These are phyloP conservation scores for Dendrocincla fuliginosa DNA, from an alignment of 2,797 vertebrate species.

Conservation along the genomic window DNA sequence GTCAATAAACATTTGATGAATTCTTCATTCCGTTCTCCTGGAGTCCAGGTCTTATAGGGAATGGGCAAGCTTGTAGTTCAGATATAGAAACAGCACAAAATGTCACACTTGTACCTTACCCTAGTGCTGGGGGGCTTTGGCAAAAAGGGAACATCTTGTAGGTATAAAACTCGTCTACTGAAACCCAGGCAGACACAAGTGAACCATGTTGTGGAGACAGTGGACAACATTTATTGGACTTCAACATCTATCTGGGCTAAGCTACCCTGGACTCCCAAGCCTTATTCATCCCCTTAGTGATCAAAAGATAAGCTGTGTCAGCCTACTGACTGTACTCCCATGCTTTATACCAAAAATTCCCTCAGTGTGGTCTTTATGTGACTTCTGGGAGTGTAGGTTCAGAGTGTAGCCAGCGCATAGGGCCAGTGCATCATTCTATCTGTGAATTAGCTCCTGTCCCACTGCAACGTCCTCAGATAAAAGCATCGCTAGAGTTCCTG, in stretches of 20 bases:
- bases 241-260: neutral
- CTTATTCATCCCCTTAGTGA: neutral
- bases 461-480: neutral
- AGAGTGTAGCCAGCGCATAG: neutral
- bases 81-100: neutral
- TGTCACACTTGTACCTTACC: neutral
- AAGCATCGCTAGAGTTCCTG: neutral
- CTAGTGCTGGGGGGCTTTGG: neutral
- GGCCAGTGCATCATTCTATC: neutral
- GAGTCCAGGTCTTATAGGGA: neutral
- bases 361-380: neutral
- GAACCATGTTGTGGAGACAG: neutral
- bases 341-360: neutral
- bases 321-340: accelerated
- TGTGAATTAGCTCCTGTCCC: neutral
- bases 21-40: neutral
- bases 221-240: neutral
- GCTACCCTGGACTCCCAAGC: neutral
- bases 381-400: neutral
- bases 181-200: neutral
- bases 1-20: neutral
- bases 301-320: neutral
- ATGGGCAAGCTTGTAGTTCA: neutral
- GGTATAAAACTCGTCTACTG: neutral
- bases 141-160: neutral